Evolutionary conservation across 2,797 vertebrate genomes (phyloP), one percentile per base, ranked within the genome.

Genomic region (Gymnopithys bicolor): DNA sequence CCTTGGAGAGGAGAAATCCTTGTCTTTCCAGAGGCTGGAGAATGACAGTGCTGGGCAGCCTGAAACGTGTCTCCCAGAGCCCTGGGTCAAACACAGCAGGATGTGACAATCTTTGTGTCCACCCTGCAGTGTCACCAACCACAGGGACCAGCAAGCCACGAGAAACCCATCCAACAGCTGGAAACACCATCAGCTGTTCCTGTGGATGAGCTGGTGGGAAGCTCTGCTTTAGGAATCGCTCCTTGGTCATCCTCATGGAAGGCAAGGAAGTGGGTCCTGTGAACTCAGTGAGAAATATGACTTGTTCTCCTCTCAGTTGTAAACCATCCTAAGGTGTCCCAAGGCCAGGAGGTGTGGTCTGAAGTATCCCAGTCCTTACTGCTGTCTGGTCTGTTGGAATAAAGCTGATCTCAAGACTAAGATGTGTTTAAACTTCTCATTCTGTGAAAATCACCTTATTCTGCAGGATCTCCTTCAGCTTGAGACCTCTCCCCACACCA

Each of bases 1-100:
- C 95, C 94, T 95, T 94, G 58, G 32, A 93, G 94, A 96, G 89
- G 66, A 96, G 93, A 93, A 95, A 90, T 90, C 66, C 37, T 92
- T 91, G 78, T 81, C 89, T 93, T 84, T 92, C 86, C 91, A 86
- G 58, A 80, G 68, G 73, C 81, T 96, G 93, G 90, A 82, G 94
- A 94, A 87, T 71, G 84, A 85, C 88, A 89, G 80, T 2, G 0
- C 64, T 91, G 18, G 7, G 80, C 88, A 91, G 88, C 22, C 87
- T 76, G 70, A 33, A 16, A 49, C 5, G 1, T 8, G 3, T 37
- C 48, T 87, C 13, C 5, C 23, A 56, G 60, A 85, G 74, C 2
- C 58, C 62, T 3, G 27, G 59, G 75, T 48, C 79, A 70, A 64
- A 46, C 18, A 0, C 56, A 3, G 41, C 0, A 0, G 16, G 48